Evolutionary conservation across 2,888 invertebrate species (phyloP).

Genomic region (Drosophila tripunctata): DNA sequence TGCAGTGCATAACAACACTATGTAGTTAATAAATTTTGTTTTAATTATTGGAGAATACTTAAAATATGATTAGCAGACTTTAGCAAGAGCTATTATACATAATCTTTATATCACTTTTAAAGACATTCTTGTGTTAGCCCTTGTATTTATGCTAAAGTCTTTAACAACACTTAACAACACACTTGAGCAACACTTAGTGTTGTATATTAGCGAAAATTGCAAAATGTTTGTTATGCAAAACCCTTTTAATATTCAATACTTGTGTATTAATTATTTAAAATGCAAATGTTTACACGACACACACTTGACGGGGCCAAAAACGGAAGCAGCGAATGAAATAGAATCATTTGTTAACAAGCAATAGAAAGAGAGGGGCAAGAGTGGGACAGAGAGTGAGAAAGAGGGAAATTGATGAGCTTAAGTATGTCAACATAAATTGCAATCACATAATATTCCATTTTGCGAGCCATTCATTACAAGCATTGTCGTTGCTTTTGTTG

Average conservation of each 20-base stretch:
- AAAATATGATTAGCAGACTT: too few relatives aligned
- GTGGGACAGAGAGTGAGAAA: not conserved
- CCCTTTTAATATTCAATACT: slow-evolving; percentile 61
- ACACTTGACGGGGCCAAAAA: slow-evolving; percentile 41
- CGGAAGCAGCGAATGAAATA: slow-evolving; percentile 12
- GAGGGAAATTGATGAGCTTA: slow-evolving; percentile 73
- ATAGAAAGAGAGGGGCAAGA: not conserved
- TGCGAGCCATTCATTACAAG: slow-evolving; percentile 43
- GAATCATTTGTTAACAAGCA: slow-evolving; percentile 8
- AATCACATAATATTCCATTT: slow-evolving; percentile 71
- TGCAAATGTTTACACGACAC: slow-evolving; percentile 63
- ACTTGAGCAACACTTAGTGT: slow-evolving; percentile 17
- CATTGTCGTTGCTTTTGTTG: slow-evolving; percentile 22
- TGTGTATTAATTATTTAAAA: slow-evolving; percentile 75
- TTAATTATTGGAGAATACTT: too few relatives aligned
- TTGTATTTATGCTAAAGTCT: slow-evolving; percentile 1
- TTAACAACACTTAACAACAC: slow-evolving; percentile 22
- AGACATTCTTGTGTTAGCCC: not conserved
- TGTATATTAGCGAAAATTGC: slow-evolving; percentile 3
- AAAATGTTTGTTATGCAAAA: slow-evolving; percentile 1
- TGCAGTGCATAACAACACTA: too few relatives aligned
- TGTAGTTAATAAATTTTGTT: too few relatives aligned
- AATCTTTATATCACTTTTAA: too few relatives aligned
- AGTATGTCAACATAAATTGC: slow-evolving; percentile 76
- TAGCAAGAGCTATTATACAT: too few relatives aligned